Percentiles rank a stretch among this genome's conserved stretches.
phyloP scores from a whole-genome alignment of 2,797 vertebrate genomes.

The Podarcis siculus region DNA sequence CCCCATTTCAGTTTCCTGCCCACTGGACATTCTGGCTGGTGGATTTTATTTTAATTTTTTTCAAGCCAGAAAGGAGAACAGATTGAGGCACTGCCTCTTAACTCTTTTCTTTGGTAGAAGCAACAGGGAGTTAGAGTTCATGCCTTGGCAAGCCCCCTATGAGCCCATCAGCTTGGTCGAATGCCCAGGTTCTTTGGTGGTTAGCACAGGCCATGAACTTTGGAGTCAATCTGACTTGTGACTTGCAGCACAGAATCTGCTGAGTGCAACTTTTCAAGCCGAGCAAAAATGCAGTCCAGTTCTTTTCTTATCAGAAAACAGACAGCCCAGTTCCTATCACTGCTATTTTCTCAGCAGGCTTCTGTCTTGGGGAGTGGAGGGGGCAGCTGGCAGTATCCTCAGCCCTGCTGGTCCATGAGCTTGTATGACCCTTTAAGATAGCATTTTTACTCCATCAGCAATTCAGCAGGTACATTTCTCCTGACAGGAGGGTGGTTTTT shows the following conservation, averaged over 20 bases:
- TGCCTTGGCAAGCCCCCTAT: background rate
- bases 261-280: background rate
- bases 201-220: background rate
- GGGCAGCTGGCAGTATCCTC: background rate
- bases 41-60: background rate
- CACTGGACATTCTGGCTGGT: background rate
- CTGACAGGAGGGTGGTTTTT: background rate
- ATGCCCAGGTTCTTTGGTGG: background rate
- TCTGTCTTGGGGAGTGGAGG: background rate
- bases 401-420: background rate
- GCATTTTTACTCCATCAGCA: background rate
- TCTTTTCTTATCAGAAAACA: conserved; percentile 25
- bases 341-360: background rate
- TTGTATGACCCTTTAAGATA: background rate
- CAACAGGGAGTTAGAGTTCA: background rate
- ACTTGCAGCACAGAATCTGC: background rate
- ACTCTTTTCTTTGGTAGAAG: background rate
- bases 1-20: background rate
- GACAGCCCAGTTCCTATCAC: background rate
- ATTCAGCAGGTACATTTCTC: conserved; percentile 5
- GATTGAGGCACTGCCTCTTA: background rate
- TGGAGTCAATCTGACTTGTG: background rate
- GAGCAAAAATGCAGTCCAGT: background rate
- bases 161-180: background rate
- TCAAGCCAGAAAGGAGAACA: background rate